Evolutionary conservation across 2,113 vertebrate species (phyloP), one percentile per base, ranked within the genome.

Genomic region (Ammospiza nelsoni): DNA sequence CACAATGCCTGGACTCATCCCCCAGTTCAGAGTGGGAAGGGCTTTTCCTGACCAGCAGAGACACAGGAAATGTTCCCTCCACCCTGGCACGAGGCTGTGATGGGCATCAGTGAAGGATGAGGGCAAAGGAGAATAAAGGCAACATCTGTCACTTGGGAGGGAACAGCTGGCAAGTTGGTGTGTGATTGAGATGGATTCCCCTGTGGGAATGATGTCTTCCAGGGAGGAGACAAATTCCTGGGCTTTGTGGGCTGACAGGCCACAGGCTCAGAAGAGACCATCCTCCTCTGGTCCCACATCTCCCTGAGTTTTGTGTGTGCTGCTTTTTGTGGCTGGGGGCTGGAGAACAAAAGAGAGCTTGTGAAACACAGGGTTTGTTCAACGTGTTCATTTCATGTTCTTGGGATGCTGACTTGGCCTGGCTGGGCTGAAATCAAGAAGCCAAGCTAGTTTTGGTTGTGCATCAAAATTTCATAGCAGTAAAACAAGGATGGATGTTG

Each of bases 241-340:
- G 55, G 43, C 82, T 87, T 59, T 96, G 96, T 78, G 92, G 90
- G 78, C 72, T 82, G 19, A 39, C 17, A 78, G 67, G 52, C 89
- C 95, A 85, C 92, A 94, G 55, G 51, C 89, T 91, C 68, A 63
- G 88, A 92, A 79, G 76, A 44, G 33, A 54, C 15, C 2, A 3
- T 79, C 67, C 79, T 94, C 46, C 44, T 95, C 94, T 82, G 73
- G 66, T 93, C 69, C 90, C 49, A 24, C 54, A 57, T 46, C 16
- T 54, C 58, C 54, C 51, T n/a, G 58, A 48, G 46, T 54, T 94
- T 78, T 96, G 68, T 52, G 55, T 46, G 73, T 1, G 0, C 75
- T 78, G 73, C 63, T 74, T 67, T 94, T 96, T 95, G 96, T 91
- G 95, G 92, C 18, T 66, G 84, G 31, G 27, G 19, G 15, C 44